These are phyloP conservation scores for Mormyrops boulengeri DNA, from an alignment of 2,797 vertebrate species.

Conservation along the genomic window DNA sequence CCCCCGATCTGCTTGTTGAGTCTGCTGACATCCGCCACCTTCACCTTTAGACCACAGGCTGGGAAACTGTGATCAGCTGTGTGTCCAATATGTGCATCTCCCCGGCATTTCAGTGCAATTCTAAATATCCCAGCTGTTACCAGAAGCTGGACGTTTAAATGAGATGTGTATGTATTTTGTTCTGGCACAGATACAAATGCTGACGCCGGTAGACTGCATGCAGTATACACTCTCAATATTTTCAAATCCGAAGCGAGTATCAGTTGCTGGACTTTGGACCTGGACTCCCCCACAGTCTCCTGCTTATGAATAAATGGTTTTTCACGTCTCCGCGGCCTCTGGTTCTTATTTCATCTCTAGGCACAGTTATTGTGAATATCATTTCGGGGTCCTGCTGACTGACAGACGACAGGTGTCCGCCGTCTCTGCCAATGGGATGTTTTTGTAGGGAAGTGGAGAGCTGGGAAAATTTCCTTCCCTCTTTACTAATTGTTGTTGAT, in stretches of 20 bases:
- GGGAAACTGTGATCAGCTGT: not conserved
- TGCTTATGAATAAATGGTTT: conserved; percentile 3
- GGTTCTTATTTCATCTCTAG: conserved; percentile 8
- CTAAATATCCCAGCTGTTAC: not conserved
- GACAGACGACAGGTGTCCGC: conserved; percentile 48
- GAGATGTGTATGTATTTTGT: not conserved
- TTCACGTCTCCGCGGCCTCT: not conserved
- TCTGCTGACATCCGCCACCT: not conserved
- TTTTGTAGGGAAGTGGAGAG: conserved; percentile 18
- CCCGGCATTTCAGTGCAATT: not conserved
- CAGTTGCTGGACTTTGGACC: not conserved
- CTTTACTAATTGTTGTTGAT: conserved; percentile 31
- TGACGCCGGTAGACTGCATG: not conserved
- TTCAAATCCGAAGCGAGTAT: not conserved
- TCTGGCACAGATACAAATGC: not conserved
- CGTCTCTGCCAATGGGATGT: conserved; percentile 18
- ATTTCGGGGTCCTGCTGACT: conserved; percentile 34
- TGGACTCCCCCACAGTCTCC: not conserved
- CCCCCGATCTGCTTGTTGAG: not conserved
- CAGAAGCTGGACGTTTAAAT: not conserved
- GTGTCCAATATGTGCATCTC: not conserved
- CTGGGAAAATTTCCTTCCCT: conserved; percentile 43
- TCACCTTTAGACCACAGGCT: not conserved
- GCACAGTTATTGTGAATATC: conserved; percentile 43
- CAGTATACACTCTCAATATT: not conserved